phyloP scores from a whole-genome alignment of 2,888 invertebrate genomes.

The Polyploca ridens region DNA sequence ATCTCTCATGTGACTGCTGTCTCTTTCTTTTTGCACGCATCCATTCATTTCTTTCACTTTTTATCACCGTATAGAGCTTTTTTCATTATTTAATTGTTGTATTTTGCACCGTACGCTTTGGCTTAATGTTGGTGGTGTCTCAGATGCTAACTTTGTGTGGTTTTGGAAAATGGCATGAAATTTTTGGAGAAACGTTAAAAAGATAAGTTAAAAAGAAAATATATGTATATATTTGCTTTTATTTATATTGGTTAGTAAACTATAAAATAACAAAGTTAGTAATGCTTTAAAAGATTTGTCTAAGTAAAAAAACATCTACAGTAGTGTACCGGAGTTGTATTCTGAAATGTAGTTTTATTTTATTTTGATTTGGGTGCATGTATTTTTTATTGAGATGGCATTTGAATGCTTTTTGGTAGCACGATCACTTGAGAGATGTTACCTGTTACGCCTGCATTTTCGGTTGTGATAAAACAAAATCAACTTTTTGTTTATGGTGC shows the following conservation, averaged over 20 bases:
- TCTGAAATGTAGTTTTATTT: slow-evolving; percentile 24
- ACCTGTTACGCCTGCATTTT: slow-evolving; percentile 73
- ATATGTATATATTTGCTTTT: not conserved
- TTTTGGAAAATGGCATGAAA: slow-evolving; percentile 10
- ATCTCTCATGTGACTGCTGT: slow-evolving; percentile 83
- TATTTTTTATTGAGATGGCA: slow-evolving; percentile 40
- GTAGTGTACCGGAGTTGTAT: slow-evolving; percentile 23
- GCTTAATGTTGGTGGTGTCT: slow-evolving; percentile 36
- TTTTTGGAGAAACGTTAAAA: not conserved
- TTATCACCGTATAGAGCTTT: slow-evolving; percentile 41
- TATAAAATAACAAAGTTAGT: not conserved
- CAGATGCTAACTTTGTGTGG: slow-evolving; percentile 24
- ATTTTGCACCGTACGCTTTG: slow-evolving; percentile 46
- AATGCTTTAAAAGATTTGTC: not conserved
- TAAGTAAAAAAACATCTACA: slow-evolving; percentile 25
- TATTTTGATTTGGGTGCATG: slow-evolving; percentile 56
- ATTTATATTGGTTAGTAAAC: not conserved
- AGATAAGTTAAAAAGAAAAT: not conserved
- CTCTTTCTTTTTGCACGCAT: slow-evolving; percentile 63
- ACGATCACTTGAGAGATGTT: slow-evolving; percentile 82
- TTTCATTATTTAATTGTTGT: slow-evolving; percentile 37
- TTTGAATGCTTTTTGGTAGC: slow-evolving; percentile 56
- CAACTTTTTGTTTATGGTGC: slow-evolving; percentile 25
- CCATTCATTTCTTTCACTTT: slow-evolving; percentile 55
- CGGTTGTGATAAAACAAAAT: slow-evolving; percentile 39